Evolutionary conservation across 2,113 vertebrate genomes (phyloP).

Genomic region (Fulmarus glacialis): DNA sequence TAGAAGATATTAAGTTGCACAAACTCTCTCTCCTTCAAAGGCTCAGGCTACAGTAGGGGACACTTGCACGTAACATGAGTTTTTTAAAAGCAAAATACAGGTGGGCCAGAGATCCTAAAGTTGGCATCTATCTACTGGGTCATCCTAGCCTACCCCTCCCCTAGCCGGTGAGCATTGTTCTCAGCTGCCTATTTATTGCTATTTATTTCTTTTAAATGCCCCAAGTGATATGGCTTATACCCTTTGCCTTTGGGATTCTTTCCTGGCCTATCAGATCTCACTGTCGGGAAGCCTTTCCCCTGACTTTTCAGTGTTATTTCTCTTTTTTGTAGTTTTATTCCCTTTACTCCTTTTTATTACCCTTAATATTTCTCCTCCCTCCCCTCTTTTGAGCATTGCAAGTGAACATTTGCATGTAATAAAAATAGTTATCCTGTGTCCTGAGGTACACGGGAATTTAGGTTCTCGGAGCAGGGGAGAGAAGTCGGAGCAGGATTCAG

Average conservation of each 20-base stretch:
- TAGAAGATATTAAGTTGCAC: conserved; percentile 41
- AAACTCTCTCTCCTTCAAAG: background rate
- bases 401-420: background rate
- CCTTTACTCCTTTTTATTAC: background rate
- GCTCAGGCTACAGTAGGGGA: background rate
- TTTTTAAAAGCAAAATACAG: conserved; percentile 30
- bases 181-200: background rate
- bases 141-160: background rate
- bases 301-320: background rate
- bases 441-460: background rate
- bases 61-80: conserved; percentile 8
- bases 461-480: background rate
- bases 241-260: background rate
- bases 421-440: background rate
- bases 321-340: background rate
- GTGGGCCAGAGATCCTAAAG: background rate
- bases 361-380: background rate
- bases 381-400: background rate
- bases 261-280: background rate
- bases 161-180: background rate
- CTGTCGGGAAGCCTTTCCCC: background rate
- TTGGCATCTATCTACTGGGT: background rate
- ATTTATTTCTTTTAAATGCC: background rate
- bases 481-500: background rate
- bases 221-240: background rate